Base-by-base conservation (phyloP, 1,140 invertebrate species). In the Hylyphantes graminicola region DNA sequence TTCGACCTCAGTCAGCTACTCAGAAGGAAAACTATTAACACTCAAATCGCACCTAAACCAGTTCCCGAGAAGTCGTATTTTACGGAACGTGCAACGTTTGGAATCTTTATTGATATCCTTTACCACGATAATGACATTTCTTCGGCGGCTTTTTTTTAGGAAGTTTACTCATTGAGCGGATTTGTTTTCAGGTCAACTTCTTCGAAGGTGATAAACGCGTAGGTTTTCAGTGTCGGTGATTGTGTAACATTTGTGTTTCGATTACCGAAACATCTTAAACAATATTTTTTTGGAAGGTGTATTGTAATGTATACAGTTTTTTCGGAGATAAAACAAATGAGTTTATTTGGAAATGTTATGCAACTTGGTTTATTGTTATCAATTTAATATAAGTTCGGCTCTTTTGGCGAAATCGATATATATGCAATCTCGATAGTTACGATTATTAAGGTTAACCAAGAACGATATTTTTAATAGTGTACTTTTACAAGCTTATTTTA, bases 81-180 rank as follows among this genome's bases (percentile, higher is more conserved):
- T 50, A 81, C 48, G 50, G 65, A 68, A 48, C 65, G 77, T 65
- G 65, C 77, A 79, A 70, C 51, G 19, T 67, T 48, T 70, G 55
- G 77, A 78, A 80, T 81, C 79, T 73, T 81, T 63, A 79, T 70
- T 63, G 67, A 73, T 81, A 81, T 81, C 65, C 68, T 63, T 78
- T 81, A 53, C 13, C 68, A 57, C 79, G 79, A 63, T 81, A 81
- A 73, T 81, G 79, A 73, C 79, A 81, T 51, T 73, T 73, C 54
- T 53, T 15, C 70, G 53, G 53, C 15, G 50, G 19, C 15, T 75
- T 53, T 57, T n/a, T 53, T 75, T 61, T 57, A 61, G 21, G 67
- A 50, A 50, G 17, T 9, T n/a, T n/a, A 53, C 68, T 17, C 50
- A 70, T 15, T 12, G 17, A 35, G 15, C 6, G 54, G 13, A 9